Evolutionary conservation across 2,888 invertebrate species (phyloP), one percentile per base, ranked within the genome.

Genomic region (Dascillus cervinus): DNA sequence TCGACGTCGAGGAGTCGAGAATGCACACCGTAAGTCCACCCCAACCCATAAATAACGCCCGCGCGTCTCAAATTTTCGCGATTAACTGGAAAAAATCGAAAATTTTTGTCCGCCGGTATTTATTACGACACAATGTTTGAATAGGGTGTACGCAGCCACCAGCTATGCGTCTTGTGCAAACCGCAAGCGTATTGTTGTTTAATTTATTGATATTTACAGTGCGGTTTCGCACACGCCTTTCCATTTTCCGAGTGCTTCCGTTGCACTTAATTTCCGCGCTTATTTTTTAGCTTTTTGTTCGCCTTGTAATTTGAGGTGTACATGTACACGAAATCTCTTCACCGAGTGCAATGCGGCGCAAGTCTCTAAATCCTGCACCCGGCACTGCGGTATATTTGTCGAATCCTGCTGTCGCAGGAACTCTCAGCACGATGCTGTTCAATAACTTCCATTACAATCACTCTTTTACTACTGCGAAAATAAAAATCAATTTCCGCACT

Each of bases 401-500:
- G 52, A 50, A 49, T 46, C 39, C 43, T 45, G 45, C 34, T 46
- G 46, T 45, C 40, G 49, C 47, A 50, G 50, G 43, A 53, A 46
- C 46, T 49, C 51, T 43, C 54, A 49, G 48, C 48, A 50, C 48
- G 53, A 53, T 48, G 48, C 53, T 46, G 54, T 57, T 56, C 56
- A 54, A 56, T 56, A 57, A 56, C 56, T 50, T 48, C 49, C 49
- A 47, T 46, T 51, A 56, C 58, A 58, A 57, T 57, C 58, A 57
- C 55, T 55, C 52, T 49, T 52, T n/a, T n/a, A n/a, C n/a, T 49
- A 49, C 52, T 42, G 49, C 44, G 50, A 47, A 49, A 56, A 57
- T 56, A 54, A 55, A 57, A 57, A 57, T 56, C 56, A 56, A 58
- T 58, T 58, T 58, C 58, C 57, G 56, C 50, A 46, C 53, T 49